Conservation (phyloP, 2,888 invertebrate genomes). For the Chrysolina oricalcia region DNA sequence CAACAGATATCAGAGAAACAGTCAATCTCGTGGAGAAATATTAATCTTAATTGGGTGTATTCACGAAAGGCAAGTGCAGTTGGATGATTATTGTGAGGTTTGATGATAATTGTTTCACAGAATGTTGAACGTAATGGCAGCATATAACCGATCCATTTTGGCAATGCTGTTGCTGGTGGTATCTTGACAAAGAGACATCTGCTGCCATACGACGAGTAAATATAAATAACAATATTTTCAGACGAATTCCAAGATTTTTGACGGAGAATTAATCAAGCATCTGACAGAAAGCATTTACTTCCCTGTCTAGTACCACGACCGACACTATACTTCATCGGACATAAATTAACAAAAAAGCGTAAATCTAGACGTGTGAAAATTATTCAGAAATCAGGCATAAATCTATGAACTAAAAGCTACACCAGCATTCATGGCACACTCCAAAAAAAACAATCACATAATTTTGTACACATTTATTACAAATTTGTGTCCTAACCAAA, state of each 20-base stretch:
- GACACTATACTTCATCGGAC: no score
- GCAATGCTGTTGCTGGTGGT: background rate
- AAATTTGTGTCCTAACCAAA: no score
- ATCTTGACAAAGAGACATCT: background rate
- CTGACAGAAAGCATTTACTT: no score
- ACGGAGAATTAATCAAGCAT: no score
- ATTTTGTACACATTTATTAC: no score
- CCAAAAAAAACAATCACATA: no score
- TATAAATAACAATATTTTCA: background rate
- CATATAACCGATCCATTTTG: background rate
- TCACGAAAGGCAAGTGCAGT: conserved; percentile 14
- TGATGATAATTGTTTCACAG: conserved; percentile 12
- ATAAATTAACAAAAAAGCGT: no score
- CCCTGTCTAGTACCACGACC: no score
- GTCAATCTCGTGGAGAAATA: conserved; percentile 31
- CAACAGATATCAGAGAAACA: conserved; percentile 27
- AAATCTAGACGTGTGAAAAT: no score
- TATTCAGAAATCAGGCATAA: no score
- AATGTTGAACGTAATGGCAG: background rate
- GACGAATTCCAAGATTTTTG: background rate
- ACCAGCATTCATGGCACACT: no score
- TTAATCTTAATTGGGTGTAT: conserved; percentile 44
- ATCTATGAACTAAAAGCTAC: no score
- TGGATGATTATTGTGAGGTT: background rate
- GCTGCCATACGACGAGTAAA: background rate